phyloP scores from a whole-genome alignment of 2,113 vertebrate genomes.

The Scortum barcoo region DNA sequence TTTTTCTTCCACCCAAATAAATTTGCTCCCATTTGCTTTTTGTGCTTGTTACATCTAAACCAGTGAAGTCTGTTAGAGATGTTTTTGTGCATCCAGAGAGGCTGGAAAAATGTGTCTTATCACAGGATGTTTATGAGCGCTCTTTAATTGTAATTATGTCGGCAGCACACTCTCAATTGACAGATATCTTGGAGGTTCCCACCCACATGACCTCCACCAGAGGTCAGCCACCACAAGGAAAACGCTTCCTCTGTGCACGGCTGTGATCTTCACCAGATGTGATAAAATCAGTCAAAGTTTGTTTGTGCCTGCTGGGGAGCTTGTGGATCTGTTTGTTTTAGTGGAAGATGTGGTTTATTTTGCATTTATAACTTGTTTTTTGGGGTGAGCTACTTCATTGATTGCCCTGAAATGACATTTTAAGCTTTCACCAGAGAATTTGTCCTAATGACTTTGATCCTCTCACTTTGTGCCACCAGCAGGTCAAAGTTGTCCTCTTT shows the following conservation, averaged over 20 bases:
- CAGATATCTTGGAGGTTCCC: neutral
- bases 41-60: too few relatives aligned
- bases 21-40: neutral
- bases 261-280: rapidly evolving
- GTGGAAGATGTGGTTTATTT: neutral
- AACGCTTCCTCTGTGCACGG: neutral
- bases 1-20: neutral
- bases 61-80: neutral
- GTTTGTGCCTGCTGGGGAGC: neutral
- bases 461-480: too few relatives aligned
- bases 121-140: neutral
- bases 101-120: neutral
- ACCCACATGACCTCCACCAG: neutral
- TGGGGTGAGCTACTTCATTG: too few relatives aligned
- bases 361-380: too few relatives aligned
- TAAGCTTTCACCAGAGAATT: too few relatives aligned
- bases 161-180: neutral
- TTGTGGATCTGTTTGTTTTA: neutral
- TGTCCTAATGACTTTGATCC: too few relatives aligned
- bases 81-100: neutral
- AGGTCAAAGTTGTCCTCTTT: too few relatives aligned
- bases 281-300: neutral
- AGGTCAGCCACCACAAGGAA: neutral
- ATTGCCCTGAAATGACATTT: too few relatives aligned
- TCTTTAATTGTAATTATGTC: neutral